A percentile compares a stretch with the other conserved stretches of the same genome.
These are phyloP conservation scores for Chaenodraco wilsoni DNA, from an alignment of 2,797 vertebrate genomes.

Conservation along the genomic window DNA sequence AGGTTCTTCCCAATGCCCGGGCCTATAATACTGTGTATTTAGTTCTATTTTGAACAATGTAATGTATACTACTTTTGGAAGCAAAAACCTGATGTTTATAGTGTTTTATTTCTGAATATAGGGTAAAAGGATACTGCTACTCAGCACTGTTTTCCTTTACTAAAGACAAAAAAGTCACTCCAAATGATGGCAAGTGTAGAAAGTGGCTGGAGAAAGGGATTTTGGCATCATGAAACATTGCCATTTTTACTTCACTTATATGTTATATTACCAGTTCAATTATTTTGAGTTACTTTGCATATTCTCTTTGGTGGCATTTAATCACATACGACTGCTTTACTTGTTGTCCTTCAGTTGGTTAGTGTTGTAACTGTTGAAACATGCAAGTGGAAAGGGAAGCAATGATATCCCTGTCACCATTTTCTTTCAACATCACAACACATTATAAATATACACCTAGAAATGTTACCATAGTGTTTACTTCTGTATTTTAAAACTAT, in stretches of 20 bases:
- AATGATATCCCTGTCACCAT: background rate
- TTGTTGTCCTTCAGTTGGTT: constrained; percentile 3
- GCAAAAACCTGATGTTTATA: background rate
- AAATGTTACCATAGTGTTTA: background rate
- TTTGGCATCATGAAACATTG: no score
- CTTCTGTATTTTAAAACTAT: background rate
- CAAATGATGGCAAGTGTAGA: background rate
- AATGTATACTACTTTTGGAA: background rate
- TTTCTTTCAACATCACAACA: background rate
- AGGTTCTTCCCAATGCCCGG: constrained; percentile 14
- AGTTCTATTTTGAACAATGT: constrained; percentile 15
- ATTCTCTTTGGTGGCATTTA: background rate
- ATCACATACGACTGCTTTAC: background rate
- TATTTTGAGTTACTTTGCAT: background rate
- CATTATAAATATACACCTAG: background rate
- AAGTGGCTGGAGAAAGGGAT: no score
- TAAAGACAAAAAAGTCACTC: background rate
- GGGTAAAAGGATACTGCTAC: background rate
- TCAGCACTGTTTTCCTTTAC: background rate
- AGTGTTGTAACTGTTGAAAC: background rate
- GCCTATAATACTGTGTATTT: constrained; percentile 6
- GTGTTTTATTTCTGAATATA: constrained; percentile 5
- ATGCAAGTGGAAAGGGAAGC: background rate
- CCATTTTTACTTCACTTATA: background rate
- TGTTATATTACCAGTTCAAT: background rate